Conservation (phyloP, 2,797 vertebrate genomes). For the Miichthys miiuy region DNA sequence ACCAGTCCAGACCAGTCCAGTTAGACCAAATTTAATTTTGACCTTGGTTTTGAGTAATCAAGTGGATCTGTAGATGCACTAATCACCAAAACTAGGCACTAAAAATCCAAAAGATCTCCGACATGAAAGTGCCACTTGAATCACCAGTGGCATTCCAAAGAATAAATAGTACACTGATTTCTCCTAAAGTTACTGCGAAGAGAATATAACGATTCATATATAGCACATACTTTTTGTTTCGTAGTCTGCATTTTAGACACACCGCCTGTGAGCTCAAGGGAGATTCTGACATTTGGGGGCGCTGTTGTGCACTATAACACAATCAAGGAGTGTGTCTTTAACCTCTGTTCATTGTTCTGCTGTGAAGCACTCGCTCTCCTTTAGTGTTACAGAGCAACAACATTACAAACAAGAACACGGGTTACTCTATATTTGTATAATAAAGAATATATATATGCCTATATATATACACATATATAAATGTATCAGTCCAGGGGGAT, state of each 20-base stretch:
- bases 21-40: background rate
- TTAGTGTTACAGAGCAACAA: slow-evolving; percentile 58
- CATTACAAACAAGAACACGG: slow-evolving; percentile 56
- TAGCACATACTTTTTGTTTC: background rate
- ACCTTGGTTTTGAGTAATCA: background rate
- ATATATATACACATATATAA: slow-evolving; percentile 50
- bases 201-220: background rate
- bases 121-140: background rate
- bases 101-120: background rate
- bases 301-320: slow-evolving; percentile 22
- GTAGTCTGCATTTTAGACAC: background rate
- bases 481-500: slow-evolving; percentile 56
- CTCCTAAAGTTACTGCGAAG: too few species aligned
- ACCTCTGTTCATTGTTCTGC: slow-evolving; percentile 43
- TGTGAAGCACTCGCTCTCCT: slow-evolving; percentile 58
- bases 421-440: slow-evolving; percentile 73
- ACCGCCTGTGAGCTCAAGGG: background rate
- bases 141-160: background rate
- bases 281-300: slow-evolving; percentile 6
- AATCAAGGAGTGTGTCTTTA: slow-evolving; percentile 27
- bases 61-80: background rate
- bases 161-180: too few species aligned
- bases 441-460: slow-evolving; percentile 41
- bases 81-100: background rate
- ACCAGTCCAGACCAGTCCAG: background rate